These are phyloP conservation scores for Plecotus auritus DNA, from an alignment of 2,113 vertebrate species.

Conservation along the genomic window DNA sequence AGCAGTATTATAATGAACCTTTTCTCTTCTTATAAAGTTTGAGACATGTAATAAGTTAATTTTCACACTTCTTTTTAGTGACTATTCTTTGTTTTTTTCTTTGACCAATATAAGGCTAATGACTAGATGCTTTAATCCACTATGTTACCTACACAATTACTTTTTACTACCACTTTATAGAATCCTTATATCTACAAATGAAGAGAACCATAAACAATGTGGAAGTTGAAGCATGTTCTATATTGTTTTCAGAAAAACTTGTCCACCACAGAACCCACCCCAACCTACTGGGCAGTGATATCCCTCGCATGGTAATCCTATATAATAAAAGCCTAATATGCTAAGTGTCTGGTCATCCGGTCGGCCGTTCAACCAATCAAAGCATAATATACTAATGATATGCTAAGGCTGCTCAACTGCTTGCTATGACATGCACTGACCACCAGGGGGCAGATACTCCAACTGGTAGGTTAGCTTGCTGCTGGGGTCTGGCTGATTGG, in stretches of 20 bases:
- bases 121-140: not conserved
- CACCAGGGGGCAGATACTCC: too few species aligned
- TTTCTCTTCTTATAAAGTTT: not conserved
- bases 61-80: not conserved
- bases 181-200: not conserved
- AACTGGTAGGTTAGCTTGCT: too few species aligned
- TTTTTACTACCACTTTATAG: not conserved
- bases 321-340: too few species aligned
- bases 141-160: not conserved
- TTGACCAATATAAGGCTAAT: not conserved
- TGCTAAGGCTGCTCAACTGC: too few species aligned
- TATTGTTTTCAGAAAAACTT: not conserved
- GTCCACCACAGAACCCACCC: not conserved
- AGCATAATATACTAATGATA: too few species aligned
- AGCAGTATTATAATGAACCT: not conserved
- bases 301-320: not conserved
- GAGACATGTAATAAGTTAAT: not conserved
- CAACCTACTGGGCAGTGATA: not conserved
- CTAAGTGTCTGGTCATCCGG: too few species aligned
- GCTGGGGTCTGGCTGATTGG: fast-evolving
- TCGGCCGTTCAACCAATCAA: too few species aligned
- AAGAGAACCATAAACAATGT: not conserved
- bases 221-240: not conserved
- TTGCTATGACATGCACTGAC: too few species aligned
- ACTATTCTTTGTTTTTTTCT: not conserved